Evolutionary conservation across 2,888 invertebrate genomes (phyloP), one percentile per base, ranked within the genome.

Genomic region (Yponomeuta plumbellus): DNA sequence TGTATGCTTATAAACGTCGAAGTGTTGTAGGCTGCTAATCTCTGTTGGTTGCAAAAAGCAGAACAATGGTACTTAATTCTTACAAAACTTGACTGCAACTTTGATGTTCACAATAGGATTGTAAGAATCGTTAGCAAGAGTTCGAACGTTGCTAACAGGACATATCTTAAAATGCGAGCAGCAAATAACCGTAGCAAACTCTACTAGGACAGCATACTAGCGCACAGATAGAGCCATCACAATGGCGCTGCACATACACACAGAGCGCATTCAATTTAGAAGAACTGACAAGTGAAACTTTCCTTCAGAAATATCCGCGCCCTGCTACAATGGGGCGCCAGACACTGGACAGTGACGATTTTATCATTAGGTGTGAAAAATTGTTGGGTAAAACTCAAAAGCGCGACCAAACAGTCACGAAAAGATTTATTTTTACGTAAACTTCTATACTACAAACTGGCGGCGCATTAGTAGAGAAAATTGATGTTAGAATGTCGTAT

Each of bases 201-300:
- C 34, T 52, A 52, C 44, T 52, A 52, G 44, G 44, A 2, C 17
- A 52, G 44, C 44, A 17, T 34, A 34, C 34, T 34, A 34, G 1
- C 8, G 34, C 17, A 52, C 17, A 52, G 10, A 52, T 52, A 52
- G 44, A 17, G 44, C 44, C 13, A 52, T 52, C 44, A 52, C 44
- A 52, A 52, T 52, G 44, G 44, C 44, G 44, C 44, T 52, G 44
- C 44, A 52, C 44, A 52, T 52, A 52, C 44, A 52, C 63, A 63
- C 63, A 44, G 21, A 40, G 63, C 63, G 63, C 63, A 40, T 63
- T 63, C 63, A 63, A 63, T 63, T 63, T 63, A 63, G 63, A 20
- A 40, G 22, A 26, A 63, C 20, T 44, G 63, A 3, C 63, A 20
- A 17, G 26, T n/a, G 22, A 63, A 40, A 63, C 63, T 63, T 40